Conservation (phyloP, 2,113 vertebrate species). For the Chaetura pelagica region DNA sequence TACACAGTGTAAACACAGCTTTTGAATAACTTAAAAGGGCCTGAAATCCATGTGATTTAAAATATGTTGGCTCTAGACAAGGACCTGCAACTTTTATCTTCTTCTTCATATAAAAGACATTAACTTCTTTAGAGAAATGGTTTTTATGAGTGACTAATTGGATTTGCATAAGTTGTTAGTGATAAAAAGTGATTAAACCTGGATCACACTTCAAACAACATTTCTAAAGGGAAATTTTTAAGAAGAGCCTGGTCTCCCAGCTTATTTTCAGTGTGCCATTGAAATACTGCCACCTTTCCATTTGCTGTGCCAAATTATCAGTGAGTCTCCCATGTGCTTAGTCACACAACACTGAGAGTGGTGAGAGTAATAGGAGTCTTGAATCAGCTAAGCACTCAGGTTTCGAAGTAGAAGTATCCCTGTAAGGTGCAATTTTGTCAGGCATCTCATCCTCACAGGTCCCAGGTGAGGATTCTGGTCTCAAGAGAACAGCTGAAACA, state of each 20-base stretch:
- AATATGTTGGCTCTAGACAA: not conserved
- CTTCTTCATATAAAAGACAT: not conserved
- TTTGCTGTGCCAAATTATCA: not conserved
- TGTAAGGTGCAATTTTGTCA: slow-evolving; percentile 69
- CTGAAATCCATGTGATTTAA: not conserved
- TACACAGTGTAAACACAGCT: not conserved
- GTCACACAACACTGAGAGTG: not conserved
- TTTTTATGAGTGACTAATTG: not conserved
- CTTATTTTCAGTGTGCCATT: not conserved
- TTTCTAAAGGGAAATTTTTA: not conserved
- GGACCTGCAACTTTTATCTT: not conserved
- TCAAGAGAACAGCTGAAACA: not conserved
- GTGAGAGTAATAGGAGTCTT: slow-evolving; percentile 78
- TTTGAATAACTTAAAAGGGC: not conserved
- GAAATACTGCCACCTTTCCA: slow-evolving; percentile 28
- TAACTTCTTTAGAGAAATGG: not conserved
- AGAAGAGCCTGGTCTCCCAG: not conserved
- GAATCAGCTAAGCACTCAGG: slow-evolving; percentile 65
- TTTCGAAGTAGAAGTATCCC: slow-evolving; percentile 75
- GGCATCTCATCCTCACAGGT: slow-evolving; percentile 44
- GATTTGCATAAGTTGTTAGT: not conserved
- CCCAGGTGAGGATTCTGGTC: slow-evolving; percentile 56
- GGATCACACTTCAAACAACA: not conserved
- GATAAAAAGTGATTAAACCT: not conserved
- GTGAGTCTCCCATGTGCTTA: not conserved